These are phyloP conservation scores for Enteromius radiatus DNA, from an alignment of 2,797 vertebrate species.

Conservation along the genomic window DNA sequence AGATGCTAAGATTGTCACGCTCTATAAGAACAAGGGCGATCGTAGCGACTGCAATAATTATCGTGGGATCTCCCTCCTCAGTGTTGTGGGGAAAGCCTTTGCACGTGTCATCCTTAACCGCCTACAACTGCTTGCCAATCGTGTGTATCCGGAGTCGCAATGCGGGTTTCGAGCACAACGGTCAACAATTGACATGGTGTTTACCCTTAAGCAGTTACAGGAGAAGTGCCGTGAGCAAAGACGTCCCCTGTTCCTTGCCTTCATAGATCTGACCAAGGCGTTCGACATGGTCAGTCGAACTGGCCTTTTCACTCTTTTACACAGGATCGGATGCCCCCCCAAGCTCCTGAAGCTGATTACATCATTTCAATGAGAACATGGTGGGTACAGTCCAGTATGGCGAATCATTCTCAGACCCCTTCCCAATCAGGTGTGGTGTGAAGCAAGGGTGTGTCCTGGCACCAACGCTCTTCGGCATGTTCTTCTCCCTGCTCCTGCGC, in stretches of 20 bases:
- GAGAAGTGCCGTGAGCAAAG: conserved; percentile 23
- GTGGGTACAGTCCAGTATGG: not conserved
- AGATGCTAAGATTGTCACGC: not conserved
- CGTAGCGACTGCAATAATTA: conserved; percentile 17
- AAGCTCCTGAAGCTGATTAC: too few relatives aligned
- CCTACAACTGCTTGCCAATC: not conserved
- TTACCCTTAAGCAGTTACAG: conserved; percentile 16
- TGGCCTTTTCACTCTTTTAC: not conserved
- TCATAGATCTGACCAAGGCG: too few relatives aligned
- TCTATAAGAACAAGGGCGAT: conserved; percentile 38
- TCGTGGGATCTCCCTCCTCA: conserved; percentile 38
- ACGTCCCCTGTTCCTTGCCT: not conserved
- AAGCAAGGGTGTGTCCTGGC: not conserved
- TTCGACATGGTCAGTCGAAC: too few relatives aligned
- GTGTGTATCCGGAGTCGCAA: conserved; percentile 9
- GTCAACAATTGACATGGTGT: conserved; percentile 23
- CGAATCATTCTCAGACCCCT: not conserved
- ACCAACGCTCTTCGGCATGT: not conserved
- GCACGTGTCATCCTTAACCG: not conserved
- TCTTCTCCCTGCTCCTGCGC: not conserved
- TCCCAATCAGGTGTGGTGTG: not conserved
- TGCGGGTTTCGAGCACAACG: conserved; percentile 15
- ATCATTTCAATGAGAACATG: too few relatives aligned
- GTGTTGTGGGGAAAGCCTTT: conserved; percentile 12
- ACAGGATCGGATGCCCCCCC: too few relatives aligned